A percentile compares a stretch with the other conserved stretches of the same genome.
Evolutionary conservation across 2,888 invertebrate species (phyloP).

Genomic region (Gerris lacustris): DNA sequence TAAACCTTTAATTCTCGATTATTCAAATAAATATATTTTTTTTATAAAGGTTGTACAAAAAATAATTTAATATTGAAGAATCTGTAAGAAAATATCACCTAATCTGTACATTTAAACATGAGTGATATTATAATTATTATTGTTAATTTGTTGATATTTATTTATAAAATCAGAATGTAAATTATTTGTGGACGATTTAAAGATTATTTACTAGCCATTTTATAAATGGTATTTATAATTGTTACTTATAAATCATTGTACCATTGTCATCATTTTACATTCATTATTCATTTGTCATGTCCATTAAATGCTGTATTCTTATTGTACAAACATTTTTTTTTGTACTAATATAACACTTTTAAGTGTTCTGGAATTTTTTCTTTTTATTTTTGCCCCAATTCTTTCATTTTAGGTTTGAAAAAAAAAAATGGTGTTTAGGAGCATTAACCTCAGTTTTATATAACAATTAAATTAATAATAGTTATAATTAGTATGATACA

Average conservation of each 20-base stretch:
- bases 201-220: not conserved
- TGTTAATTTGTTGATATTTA: slow-evolving; percentile 9
- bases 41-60: not conserved
- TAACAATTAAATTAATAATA: no score
- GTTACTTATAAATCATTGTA: not conserved
- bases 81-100: not conserved
- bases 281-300: not conserved
- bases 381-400: not conserved
- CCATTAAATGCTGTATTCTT: not conserved
- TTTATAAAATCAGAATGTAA: slow-evolving; percentile 2
- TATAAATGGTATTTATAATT: not conserved
- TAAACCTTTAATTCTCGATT: no score
- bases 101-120: not conserved
- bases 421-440: no score
- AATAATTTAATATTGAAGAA: not conserved
- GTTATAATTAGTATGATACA: no score
- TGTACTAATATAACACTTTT: not conserved
- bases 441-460: no score
- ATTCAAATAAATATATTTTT: not conserved
- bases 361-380: not conserved
- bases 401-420: no score
- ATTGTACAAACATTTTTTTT: slow-evolving; percentile 1
- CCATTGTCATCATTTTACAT: not conserved
- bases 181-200: slow-evolving; percentile 1
- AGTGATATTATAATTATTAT: slow-evolving; percentile 9